Percentiles rank a stretch among this genome's conserved stretches.
phyloP scores from a whole-genome alignment of 2,113 vertebrate species.

The Diphyllodes magnificus region DNA sequence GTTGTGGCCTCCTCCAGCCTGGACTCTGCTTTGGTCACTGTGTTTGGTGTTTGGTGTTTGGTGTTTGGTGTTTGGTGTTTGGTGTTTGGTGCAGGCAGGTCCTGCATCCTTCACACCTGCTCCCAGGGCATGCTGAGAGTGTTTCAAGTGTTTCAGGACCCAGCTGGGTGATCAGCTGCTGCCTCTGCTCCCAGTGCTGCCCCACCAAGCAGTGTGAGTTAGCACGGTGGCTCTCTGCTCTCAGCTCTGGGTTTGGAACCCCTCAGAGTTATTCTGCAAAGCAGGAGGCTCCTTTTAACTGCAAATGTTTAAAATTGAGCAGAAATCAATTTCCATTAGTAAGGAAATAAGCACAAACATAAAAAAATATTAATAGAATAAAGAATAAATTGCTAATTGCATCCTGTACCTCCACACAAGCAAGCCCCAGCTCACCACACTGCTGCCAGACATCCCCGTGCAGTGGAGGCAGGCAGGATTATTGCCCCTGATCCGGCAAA shows the following conservation, averaged over 20 bases:
- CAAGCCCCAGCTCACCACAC: not conserved
- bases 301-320: not conserved
- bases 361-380: not conserved
- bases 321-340: conserved; percentile 48
- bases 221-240: not conserved
- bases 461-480: not conserved
- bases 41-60: not conserved
- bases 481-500: not conserved
- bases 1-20: not conserved
- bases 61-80: not conserved
- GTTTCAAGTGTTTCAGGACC: not conserved
- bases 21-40: not conserved
- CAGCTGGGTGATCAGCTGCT: not conserved
- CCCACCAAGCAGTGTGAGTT: not conserved
- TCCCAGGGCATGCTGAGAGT: not conserved
- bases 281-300: not conserved
- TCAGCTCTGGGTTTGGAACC: not conserved
- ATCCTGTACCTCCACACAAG: not conserved
- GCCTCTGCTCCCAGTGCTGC: not conserved
- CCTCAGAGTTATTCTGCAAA: not conserved
- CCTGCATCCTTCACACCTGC: not conserved
- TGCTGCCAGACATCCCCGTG: not conserved
- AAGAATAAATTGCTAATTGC: not conserved
- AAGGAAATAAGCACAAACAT: conserved; percentile 21
- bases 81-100: not conserved